Evolutionary conservation across 37 sponge, comb jelly and placozoan species (phyloP).

Genomic region (Cladorhizidae sp.): DNA sequence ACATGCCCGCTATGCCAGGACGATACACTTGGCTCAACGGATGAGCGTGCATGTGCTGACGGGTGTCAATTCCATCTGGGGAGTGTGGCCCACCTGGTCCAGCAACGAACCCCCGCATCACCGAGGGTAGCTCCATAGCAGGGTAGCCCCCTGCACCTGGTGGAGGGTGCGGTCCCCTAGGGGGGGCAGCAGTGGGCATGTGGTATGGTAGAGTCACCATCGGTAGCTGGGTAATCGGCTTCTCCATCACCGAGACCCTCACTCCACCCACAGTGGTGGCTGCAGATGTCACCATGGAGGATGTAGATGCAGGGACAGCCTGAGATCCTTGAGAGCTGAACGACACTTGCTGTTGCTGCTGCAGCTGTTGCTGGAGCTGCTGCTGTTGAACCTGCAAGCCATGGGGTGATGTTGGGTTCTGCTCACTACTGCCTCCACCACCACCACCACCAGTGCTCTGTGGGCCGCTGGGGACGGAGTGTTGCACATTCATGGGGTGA

Average conservation of each 20-base stretch:
- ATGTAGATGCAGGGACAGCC: background rate
- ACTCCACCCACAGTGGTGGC: slow-evolving; percentile 37
- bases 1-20: slow-evolving; percentile 1
- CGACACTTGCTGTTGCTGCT: background rate
- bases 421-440: background rate
- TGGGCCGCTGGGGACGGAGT: background rate
- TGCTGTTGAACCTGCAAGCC: background rate
- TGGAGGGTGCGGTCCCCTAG: background rate
- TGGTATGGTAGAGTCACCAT: slow-evolving; percentile 20
- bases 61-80: slow-evolving; percentile 1
- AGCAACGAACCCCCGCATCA: slow-evolving; percentile 11
- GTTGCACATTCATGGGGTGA: background rate
- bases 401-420: background rate
- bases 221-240: slow-evolving; percentile 50
- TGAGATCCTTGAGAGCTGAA: background rate
- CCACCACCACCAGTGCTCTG: background rate
- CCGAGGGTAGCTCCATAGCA: background rate
- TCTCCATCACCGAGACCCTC: slow-evolving; percentile 46
- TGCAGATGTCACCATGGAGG: background rate
- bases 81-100: slow-evolving; percentile 16
- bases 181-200: slow-evolving; percentile 4
- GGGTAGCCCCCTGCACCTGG: background rate
- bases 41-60: slow-evolving; percentile 23
- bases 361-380: background rate
- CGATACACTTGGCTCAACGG: slow-evolving; percentile 53